Percentiles rank a stretch among this genome's conserved stretches.
These are phyloP conservation scores for Pterocles gutturalis DNA, from an alignment of 2,113 vertebrate species.

Conservation along the genomic window DNA sequence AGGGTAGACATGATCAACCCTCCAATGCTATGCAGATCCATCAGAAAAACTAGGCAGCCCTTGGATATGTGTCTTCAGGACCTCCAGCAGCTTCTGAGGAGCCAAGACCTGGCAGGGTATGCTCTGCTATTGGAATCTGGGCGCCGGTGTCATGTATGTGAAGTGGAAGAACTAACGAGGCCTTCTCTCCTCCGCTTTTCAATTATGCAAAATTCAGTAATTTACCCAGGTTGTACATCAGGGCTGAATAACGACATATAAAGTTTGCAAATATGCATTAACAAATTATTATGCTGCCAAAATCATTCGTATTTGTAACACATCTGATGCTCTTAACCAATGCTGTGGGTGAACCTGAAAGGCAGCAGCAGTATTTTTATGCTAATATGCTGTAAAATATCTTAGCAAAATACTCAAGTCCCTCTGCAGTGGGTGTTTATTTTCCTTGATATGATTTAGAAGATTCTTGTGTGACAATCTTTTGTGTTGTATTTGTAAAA, in stretches of 20 bases:
- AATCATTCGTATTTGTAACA: conserved; percentile 48
- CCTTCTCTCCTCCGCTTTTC: background rate
- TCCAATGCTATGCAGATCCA: background rate
- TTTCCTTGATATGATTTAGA: conserved; percentile 71
- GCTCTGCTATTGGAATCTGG: background rate
- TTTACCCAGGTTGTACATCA: conserved; percentile 14
- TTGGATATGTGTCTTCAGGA: background rate
- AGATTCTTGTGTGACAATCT: conserved; percentile 60
- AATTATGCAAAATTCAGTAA: background rate
- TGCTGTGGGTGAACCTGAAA: conserved; percentile 66
- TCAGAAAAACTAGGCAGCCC: background rate
- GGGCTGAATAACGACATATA: background rate
- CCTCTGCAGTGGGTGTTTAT: conserved; percentile 63
- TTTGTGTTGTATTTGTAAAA: conserved; percentile 73
- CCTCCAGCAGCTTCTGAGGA: background rate
- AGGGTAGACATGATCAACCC: accelerated
- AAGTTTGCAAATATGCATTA: conserved; percentile 59
- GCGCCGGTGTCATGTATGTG: background rate
- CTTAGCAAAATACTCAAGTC: conserved; percentile 69
- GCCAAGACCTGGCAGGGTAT: background rate
- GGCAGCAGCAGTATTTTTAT: conserved; percentile 70
- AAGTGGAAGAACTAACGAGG: background rate
- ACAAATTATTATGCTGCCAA: conserved; percentile 50
- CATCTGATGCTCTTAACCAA: conserved; percentile 41
- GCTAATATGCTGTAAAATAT: conserved; percentile 60